Evolutionary conservation across 2,797 vertebrate genomes (phyloP).

Genomic region (Sebastes kiyomatsui): DNA sequence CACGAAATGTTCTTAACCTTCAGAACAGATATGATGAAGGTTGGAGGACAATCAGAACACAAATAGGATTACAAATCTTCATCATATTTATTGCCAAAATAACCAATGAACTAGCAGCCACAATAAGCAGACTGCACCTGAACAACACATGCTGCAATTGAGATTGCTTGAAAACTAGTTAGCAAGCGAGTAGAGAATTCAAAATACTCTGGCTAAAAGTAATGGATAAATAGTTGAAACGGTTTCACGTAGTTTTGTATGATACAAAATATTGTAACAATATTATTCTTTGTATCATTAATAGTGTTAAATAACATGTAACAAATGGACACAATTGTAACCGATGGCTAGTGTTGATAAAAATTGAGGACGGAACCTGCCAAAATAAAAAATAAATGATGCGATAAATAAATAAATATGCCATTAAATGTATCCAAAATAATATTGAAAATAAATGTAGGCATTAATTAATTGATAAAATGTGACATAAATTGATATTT

Average conservation of each 20-base stretch:
- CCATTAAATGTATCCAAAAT: too few species aligned
- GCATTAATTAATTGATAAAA: too few species aligned
- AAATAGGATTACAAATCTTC: neutral
- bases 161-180: neutral
- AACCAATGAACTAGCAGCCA: neutral
- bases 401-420: too few species aligned
- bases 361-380: neutral
- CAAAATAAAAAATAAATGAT: neutral
- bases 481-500: too few species aligned
- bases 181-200: neutral
- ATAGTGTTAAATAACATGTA: neutral
- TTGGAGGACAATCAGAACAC: neutral
- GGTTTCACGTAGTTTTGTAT: neutral
- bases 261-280: neutral
- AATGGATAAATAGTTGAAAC: neutral
- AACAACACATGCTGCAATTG: neutral
- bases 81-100: neutral
- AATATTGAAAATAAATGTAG: too few species aligned
- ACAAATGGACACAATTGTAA: neutral
- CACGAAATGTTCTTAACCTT: neutral
- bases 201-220: neutral
- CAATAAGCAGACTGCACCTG: neutral
- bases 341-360: neutral
- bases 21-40: neutral
- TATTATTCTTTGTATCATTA: neutral